Evolutionary conservation across 2,113 vertebrate genomes (phyloP), one percentile per base, ranked within the genome.

Genomic region (Taurulus bubalis): DNA sequence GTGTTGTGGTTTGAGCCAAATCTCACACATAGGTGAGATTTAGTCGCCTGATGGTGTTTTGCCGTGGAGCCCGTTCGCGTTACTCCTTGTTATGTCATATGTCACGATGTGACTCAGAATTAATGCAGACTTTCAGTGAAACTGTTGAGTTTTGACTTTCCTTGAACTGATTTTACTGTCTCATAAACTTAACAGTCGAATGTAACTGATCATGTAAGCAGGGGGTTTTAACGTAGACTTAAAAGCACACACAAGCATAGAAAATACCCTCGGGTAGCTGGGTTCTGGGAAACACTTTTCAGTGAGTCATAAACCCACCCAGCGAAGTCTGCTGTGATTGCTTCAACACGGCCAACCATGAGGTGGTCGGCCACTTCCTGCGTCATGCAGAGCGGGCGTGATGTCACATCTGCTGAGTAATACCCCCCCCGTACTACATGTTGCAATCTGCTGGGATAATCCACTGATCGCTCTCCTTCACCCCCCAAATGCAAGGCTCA

Each of bases 281-380:
- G 28, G 32, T 89, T 93, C 91, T 89, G 86, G 80, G 91, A 93
- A 94, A 78, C 71, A 65, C 84, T 83, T 24, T 30, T 38, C 81
- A 56, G 62, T 88, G 84, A 90, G 82, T 85, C 86, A 87, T 86
- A 59, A 89, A 85, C 82, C 84, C 84, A 75, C 65, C 26, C 55
- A 79, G 64, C 6, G 4, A 56, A 69, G 68, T 78, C 77, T 56
- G 71, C 87, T 20, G 11, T 89, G 86, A 90, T 93, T 89, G 84
- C 83, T 92, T 88, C 77, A 90, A 59, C 87, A 74, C 68, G 51
- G 58, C 26, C 15, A 1, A 16, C 86, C 7, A 4, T 42, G 83
- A 88, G 91, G 91, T 90, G 91, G 88, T 92, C 92, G 79, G 66
- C 63, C 40, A 22, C 70, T 91, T 90, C 82, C 80, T 90, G 90